phyloP scores from a whole-genome alignment of 2,113 vertebrate genomes.

The Tamias sibiricus region DNA sequence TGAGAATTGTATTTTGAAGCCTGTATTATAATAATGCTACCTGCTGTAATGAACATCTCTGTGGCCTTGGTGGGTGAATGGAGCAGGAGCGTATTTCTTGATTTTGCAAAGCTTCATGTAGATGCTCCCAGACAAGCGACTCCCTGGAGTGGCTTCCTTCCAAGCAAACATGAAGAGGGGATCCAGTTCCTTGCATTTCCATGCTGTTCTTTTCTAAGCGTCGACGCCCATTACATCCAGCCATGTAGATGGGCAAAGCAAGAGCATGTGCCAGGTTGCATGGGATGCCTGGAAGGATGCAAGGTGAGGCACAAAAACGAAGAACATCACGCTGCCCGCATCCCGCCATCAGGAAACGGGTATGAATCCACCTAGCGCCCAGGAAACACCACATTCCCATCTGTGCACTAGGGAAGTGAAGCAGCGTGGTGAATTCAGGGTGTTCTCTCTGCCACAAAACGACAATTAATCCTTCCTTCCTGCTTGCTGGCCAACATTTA shows the following conservation, averaged over 20 bases:
- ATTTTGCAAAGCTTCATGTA: neutral
- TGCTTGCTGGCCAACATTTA: neutral
- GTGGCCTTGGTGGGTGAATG: neutral
- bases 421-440: neutral
- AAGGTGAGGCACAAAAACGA: neutral
- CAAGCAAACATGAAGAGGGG: neutral
- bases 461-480: neutral
- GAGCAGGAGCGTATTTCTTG: neutral
- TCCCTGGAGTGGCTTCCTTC: neutral
- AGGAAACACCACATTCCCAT: neutral
- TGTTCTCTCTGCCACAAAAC: neutral
- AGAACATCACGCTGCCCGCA: neutral
- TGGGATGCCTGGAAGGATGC: no score
- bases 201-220: neutral
- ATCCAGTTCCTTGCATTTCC: neutral
- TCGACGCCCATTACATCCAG: neutral
- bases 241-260: neutral
- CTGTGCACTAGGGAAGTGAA: neutral
- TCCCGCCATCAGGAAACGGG: neutral
- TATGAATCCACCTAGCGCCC: neutral
- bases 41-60: neutral
- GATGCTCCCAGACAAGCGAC: neutral
- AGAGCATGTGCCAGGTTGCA: no score
- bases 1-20: neutral
- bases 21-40: neutral